A percentile compares a stretch with the other conserved stretches of the same genome.
These are phyloP conservation scores for Drosophila serrata DNA, from an alignment of 1,140 invertebrate genomes.

Conservation along the genomic window DNA sequence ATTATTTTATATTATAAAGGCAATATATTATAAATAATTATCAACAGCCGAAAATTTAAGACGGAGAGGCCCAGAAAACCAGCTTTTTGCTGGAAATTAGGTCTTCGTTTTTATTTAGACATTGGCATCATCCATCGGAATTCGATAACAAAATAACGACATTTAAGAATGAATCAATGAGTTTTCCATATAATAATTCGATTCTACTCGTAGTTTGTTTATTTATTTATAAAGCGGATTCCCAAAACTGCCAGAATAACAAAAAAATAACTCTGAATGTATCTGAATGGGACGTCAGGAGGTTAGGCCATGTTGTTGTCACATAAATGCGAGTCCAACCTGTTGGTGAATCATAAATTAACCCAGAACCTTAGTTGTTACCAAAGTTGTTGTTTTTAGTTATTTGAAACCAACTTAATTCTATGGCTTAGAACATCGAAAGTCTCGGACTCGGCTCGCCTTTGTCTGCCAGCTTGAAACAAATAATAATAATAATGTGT, in stretches of 20 bases:
- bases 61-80: conserved; percentile 53
- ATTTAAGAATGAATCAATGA: conserved; percentile 59
- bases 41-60: conserved; percentile 26
- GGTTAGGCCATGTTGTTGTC: conserved; percentile 51
- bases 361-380: conserved; percentile 44
- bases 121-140: conserved; percentile 67
- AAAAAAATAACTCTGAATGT: conserved; percentile 17
- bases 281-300: conserved; percentile 22
- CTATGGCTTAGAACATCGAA: conserved; percentile 19
- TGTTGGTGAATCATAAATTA: conserved; percentile 65
- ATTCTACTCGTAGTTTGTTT: conserved; percentile 22
- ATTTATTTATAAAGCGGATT: conserved; percentile 36
- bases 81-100: conserved; percentile 67
- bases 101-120: conserved; percentile 82
- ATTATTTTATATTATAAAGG: conserved; percentile 33
- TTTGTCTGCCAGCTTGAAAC: conserved; percentile 33
- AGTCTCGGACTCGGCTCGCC: conserved; percentile 13
- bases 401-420: conserved; percentile 21
- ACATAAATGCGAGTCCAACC: conserved; percentile 46
- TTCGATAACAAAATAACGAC: conserved; percentile 40
- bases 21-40: conserved; percentile 50
- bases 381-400: conserved; percentile 29
- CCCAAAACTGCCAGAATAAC: conserved; percentile 29
- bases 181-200: conserved; percentile 31
- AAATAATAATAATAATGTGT: conserved; percentile 24